Conservation (phyloP, 2,797 vertebrate genomes). For the Phalloptychus januarius region DNA sequence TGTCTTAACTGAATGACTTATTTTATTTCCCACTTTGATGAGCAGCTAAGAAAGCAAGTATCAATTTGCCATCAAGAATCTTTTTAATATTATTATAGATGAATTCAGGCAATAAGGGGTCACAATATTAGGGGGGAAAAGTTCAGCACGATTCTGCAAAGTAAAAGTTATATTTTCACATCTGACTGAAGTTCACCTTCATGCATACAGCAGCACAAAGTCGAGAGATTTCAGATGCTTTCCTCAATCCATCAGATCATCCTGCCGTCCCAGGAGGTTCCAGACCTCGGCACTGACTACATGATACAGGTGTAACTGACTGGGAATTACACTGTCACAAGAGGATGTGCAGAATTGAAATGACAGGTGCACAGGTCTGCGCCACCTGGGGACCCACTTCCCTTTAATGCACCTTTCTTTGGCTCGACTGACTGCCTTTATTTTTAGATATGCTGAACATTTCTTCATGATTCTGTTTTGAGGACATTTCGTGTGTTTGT, state of each 20-base stretch:
- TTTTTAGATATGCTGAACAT: not conserved
- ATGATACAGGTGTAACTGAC: conserved; percentile 18
- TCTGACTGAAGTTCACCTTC: conserved; percentile 23
- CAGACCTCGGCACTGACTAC: conserved; percentile 35
- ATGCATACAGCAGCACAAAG: conserved; percentile 22
- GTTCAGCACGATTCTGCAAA: conserved; percentile 36
- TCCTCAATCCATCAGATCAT: conserved; percentile 36
- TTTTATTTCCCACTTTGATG: not conserved
- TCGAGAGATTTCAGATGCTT: conserved; percentile 21
- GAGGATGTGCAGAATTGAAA: conserved; percentile 37
- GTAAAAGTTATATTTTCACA: conserved; percentile 41
- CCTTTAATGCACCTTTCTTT: conserved; percentile 18
- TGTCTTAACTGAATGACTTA: not conserved
- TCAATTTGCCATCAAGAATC: not conserved
- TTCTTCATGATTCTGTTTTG: not conserved
- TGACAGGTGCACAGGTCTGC: conserved; percentile 50
- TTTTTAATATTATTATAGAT: not conserved
- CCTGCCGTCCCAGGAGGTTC: conserved; percentile 17
- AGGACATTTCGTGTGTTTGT: not conserved
- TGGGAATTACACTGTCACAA: conserved; percentile 43
- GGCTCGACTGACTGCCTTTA: not conserved
- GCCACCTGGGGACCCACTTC: conserved; percentile 16
- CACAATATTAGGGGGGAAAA: not conserved
- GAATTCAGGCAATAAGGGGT: not conserved
- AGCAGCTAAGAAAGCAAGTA: not conserved